Evolutionary conservation across 2,797 vertebrate species (phyloP).

Genomic region (Arnoldichthys spilopterus): DNA sequence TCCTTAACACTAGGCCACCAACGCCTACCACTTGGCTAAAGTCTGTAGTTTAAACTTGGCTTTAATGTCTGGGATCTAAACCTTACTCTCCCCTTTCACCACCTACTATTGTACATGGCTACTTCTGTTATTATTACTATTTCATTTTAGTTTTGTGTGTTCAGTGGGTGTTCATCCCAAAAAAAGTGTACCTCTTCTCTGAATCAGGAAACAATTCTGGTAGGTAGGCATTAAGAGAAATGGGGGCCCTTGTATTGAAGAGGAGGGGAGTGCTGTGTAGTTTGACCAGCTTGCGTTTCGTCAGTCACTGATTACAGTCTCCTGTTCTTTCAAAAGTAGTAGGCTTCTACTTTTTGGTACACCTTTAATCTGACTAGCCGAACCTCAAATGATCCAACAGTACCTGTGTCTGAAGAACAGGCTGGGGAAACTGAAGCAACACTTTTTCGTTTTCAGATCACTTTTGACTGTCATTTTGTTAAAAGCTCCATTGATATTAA

Average conservation of each 20-base stretch:
- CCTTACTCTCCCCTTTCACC: neutral
- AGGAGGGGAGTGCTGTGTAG: neutral
- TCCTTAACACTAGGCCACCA: no score
- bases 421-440: neutral
- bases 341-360: neutral
- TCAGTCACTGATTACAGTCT: neutral
- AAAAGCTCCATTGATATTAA: slow-evolving; percentile 24
- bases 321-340: neutral
- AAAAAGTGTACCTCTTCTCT: neutral
- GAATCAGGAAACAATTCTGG: neutral
- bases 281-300: neutral
- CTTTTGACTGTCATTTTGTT: neutral
- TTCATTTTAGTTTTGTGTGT: neutral
- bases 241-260: neutral
- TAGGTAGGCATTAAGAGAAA: neutral
- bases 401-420: neutral
- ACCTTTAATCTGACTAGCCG: neutral
- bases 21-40: no score
- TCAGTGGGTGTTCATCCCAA: neutral
- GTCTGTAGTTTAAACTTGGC: no score
- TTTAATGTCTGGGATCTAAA: no score
- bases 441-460: neutral
- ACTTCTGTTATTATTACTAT: neutral
- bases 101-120: neutral
- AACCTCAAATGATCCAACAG: no score